Percentiles rank a stretch among this genome's conserved stretches.
Conservation (phyloP, 2,888 invertebrate species). For the Nemotelus pantherinus region DNA sequence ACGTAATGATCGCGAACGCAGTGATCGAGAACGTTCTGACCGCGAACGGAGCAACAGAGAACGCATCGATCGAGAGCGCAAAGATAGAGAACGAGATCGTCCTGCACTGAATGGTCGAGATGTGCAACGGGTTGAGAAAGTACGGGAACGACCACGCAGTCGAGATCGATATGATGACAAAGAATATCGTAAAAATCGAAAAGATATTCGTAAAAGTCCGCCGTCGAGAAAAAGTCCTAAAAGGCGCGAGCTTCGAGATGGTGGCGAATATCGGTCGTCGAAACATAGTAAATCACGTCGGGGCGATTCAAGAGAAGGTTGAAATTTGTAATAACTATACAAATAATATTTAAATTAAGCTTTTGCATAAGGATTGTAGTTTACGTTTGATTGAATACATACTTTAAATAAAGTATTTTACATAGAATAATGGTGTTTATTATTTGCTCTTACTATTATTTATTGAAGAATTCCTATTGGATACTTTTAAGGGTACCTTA, state of each 20-base stretch:
- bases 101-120: neutral
- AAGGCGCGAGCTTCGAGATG: neutral
- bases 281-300: conserved; percentile 14
- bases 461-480: too few relatives aligned
- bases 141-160: neutral
- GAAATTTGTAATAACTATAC: neutral
- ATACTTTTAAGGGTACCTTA: too few relatives aligned
- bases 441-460: neutral
- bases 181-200: too few relatives aligned
- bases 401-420: conserved; percentile 30
- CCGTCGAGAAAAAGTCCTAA: neutral
- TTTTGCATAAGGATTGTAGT: conserved; percentile 16
- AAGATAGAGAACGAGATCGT: neutral
- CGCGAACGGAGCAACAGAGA: neutral
- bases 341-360: neutral
- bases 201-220: neutral
- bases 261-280: conserved; percentile 18
- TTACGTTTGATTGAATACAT: conserved; percentile 6
- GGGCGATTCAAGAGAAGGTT: conserved; percentile 23
- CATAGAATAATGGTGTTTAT: neutral
- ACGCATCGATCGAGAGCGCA: neutral
- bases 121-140: neutral
- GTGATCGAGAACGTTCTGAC: neutral
- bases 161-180: too few relatives aligned
- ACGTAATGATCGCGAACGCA: neutral